Percentiles rank a stretch among this genome's conserved stretches.
These are phyloP conservation scores for Spea bombifrons DNA, from an alignment of 2,113 vertebrate genomes.

Conservation along the genomic window DNA sequence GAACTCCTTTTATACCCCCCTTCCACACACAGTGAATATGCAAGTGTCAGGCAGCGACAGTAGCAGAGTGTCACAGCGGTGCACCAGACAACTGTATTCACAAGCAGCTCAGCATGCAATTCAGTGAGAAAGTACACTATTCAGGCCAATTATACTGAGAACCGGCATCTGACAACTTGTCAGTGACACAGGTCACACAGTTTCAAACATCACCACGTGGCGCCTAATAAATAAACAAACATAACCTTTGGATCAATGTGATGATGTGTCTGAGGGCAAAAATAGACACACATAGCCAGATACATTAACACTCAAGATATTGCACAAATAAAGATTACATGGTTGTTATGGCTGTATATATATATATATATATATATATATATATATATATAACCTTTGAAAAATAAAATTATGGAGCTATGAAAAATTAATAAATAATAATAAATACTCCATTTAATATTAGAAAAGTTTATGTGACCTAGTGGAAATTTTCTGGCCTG, in stretches of 20 bases:
- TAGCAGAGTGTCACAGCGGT: not conserved
- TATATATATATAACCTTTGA: no score
- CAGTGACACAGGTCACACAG: conserved; percentile 1
- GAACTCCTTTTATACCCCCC: no score
- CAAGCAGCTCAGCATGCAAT: not conserved
- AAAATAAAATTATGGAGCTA: no score
- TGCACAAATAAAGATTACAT: no score
- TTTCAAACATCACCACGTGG: not conserved
- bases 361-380: no score
- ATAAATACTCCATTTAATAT: no score
- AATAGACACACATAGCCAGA: no score
- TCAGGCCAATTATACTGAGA: not conserved
- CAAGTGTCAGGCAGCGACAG: not conserved
- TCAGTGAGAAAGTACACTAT: not conserved
- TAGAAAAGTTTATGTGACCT: no score
- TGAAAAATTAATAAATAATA: no score
- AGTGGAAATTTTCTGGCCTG: no score
- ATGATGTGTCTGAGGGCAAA: conserved; percentile 9
- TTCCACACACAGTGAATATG: not conserved
- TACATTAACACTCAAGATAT: no score
- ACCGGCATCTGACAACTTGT: not conserved
- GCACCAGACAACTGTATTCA: not conserved
- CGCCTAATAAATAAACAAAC: conserved; percentile 6
- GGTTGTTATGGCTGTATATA: no score
- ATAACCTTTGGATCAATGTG: conserved; percentile 12